Base-by-base conservation (phyloP, 2,797 vertebrate species). In the Neomorphus geoffroyi region DNA sequence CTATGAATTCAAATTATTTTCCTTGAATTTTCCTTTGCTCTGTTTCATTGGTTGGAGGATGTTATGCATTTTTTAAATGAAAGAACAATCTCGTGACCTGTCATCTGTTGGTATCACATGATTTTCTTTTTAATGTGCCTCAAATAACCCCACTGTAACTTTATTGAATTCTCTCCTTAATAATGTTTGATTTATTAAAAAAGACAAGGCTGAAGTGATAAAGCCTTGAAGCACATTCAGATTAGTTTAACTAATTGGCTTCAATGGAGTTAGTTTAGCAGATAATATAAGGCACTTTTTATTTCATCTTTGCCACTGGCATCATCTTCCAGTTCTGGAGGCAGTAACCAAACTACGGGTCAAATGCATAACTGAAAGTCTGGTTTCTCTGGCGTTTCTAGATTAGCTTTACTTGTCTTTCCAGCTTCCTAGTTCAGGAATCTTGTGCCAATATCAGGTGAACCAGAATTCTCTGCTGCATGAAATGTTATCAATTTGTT, bases 131-230 rank as follows among this genome's bases (percentile, higher is more conserved):
- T 60, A 65, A 22, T 65, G 45, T 56, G 48, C 54, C 16, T 39
- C 41, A 71, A 57, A 82, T 61, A 66, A 60, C 6, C 4, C 16
- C 45, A 50, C 15, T 74, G 22, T 60, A 87, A 82, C 30, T 89
- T 73, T 58, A 69, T 22, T 92, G 50, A 67, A 67, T 77, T 86
- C 0, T 75, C 13, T 88, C n/a, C 84, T 79, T 64, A 89, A 83
- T 83, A 82, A 48, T 66, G 7, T 56, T 85, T 92, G 74, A 62
- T 69, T 91, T 72, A 88, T 88, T 80, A 69, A 77, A 85, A 87
- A 92, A 82, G 45, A 32, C 11, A 50, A 50, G 45, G 28, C 37
- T 71, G 71, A 78, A 80, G 33, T 43, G 33, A 26, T 89, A 58
- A 91, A 39, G 10, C 57, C 81, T 85, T 58, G 61, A 24, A 92